Percentiles rank a stretch among this genome's conserved stretches.
Conservation (phyloP, 2,888 invertebrate species). For the Pseudolycoriella hygida region DNA sequence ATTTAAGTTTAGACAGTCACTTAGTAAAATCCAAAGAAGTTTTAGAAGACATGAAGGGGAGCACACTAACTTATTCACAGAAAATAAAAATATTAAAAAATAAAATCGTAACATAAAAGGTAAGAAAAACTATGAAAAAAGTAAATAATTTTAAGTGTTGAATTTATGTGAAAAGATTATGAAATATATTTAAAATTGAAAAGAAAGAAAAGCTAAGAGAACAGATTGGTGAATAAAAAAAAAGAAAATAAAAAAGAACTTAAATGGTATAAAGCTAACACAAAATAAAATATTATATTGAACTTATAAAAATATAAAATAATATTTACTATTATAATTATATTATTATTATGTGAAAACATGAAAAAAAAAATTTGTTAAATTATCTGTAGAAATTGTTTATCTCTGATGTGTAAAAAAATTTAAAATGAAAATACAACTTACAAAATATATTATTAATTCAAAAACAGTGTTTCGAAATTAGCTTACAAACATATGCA, state of each 20-base stretch:
- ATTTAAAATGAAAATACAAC: too few relatives aligned
- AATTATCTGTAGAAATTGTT: constrained; percentile 6
- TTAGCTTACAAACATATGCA: too few relatives aligned
- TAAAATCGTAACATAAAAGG: background rate
- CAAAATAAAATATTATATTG: background rate
- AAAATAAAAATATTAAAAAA: too few relatives aligned
- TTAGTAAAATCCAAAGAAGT: background rate
- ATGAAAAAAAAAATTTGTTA: constrained; percentile 6
- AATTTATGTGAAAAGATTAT: constrained; percentile 2
- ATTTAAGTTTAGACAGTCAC: background rate
- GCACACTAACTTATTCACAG: background rate
- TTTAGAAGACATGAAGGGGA: background rate
- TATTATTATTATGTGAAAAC: constrained; percentile 2
- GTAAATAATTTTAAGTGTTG: constrained; percentile 2
- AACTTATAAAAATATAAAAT: background rate
- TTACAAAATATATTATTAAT: too few relatives aligned
- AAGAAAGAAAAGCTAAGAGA: background rate
- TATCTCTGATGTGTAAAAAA: constrained; percentile 5
- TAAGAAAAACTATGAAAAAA: background rate
- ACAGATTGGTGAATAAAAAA: background rate
- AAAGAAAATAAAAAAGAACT: background rate
- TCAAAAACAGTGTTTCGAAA: too few relatives aligned
- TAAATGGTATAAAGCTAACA: background rate
- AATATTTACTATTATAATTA: background rate
- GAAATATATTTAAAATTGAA: background rate